phyloP scores from a whole-genome alignment of 2,888 invertebrate species.

The Lasius fuliginosus region DNA sequence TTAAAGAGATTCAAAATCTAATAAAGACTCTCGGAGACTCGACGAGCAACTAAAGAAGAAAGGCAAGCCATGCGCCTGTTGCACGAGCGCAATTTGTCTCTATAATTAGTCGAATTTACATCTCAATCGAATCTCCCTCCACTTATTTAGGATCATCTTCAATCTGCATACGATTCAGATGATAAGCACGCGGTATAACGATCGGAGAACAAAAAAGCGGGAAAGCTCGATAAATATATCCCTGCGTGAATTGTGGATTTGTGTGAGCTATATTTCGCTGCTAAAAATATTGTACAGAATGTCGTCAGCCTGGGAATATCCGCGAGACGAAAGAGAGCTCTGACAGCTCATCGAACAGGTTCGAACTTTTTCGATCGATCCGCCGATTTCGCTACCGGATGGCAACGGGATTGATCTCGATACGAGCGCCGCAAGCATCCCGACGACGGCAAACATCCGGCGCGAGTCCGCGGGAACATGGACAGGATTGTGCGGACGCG shows the following conservation, averaged over 20 bases:
- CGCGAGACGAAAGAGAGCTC: not conserved
- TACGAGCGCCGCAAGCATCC: not conserved
- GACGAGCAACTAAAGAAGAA: not conserved
- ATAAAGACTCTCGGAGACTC: not conserved
- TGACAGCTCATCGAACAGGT: not conserved
- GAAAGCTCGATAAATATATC: not conserved
- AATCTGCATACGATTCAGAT: not conserved
- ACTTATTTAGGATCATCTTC: not conserved
- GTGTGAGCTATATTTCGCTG: not conserved
- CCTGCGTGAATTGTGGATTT: too few species aligned
- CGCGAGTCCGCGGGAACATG: conserved; percentile 27
- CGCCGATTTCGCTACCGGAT: not conserved
- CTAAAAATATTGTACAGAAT: not conserved
- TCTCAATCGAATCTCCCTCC: not conserved
- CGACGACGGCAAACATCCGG: conserved; percentile 26
- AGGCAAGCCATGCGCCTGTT: not conserved
- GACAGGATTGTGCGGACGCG: conserved; percentile 54
- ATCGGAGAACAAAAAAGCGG: not conserved
- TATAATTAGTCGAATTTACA: not conserved
- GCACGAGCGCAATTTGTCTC: not conserved
- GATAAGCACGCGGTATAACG: not conserved
- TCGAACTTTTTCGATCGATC: not conserved
- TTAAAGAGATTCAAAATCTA: not conserved
- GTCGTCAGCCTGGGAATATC: not conserved
- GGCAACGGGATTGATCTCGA: not conserved